Evolutionary conservation across 2,797 vertebrate genomes (phyloP).

Genomic region (Gymnodraco acuticeps): DNA sequence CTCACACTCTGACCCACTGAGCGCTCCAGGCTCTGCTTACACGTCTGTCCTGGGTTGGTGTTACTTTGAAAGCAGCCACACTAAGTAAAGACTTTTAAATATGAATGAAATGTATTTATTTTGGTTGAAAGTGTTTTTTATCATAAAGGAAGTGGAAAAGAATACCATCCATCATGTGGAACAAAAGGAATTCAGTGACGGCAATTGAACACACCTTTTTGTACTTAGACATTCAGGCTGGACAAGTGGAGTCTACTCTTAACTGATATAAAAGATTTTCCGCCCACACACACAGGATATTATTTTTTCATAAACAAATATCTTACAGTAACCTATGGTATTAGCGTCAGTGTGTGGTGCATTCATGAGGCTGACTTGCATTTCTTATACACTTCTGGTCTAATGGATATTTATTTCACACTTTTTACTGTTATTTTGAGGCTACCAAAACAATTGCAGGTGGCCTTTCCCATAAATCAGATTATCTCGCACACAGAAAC

Average conservation of each 20-base stretch:
- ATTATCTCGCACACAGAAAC: slow-evolving; percentile 8
- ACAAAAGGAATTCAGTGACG: background rate
- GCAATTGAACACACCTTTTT: slow-evolving; percentile 15
- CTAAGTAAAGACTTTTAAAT: background rate
- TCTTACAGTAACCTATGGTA: background rate
- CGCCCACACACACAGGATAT: background rate
- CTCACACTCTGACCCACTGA: background rate
- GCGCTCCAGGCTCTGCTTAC: slow-evolving; percentile 2
- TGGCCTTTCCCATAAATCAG: slow-evolving; percentile 9
- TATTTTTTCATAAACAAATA: background rate
- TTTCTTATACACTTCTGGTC: background rate
- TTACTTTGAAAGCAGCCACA: background rate
- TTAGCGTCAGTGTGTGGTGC: background rate
- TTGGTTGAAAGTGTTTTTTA: background rate
- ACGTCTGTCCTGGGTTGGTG: background rate
- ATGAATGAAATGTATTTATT: background rate
- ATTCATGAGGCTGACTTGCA: background rate
- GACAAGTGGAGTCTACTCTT: background rate
- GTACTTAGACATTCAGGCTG: background rate
- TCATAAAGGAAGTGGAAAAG: background rate
- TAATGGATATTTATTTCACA: too few species aligned
- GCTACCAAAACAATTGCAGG: background rate
- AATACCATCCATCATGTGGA: background rate
- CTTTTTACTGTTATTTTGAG: background rate
- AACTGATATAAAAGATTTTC: background rate